Evolutionary conservation across 1,140 invertebrate species (phyloP).

Genomic region (Microvelia longipes): DNA sequence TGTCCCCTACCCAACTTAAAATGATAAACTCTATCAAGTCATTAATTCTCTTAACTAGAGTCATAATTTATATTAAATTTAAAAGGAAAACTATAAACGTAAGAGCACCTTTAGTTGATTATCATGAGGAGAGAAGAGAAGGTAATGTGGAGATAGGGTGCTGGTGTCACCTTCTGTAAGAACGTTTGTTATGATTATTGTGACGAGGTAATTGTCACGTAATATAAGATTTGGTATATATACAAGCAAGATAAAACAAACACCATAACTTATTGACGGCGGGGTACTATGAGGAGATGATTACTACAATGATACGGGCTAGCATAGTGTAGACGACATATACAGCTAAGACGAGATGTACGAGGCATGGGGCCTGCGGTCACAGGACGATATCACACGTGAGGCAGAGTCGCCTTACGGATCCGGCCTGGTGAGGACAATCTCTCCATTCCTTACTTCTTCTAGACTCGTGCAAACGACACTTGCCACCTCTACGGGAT

Average conservation of each 20-base stretch:
- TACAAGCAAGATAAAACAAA: background rate
- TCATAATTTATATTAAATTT: too few species aligned
- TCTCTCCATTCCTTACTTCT: background rate
- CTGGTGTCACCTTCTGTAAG: too few species aligned
- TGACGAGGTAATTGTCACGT: background rate
- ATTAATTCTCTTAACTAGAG: too few species aligned
- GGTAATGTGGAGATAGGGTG: too few species aligned
- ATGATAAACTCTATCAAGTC: too few species aligned
- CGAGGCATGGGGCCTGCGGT: constrained; percentile 1
- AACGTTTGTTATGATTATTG: too few species aligned
- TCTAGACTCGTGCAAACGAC: background rate
- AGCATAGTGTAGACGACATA: background rate
- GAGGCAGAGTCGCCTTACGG: constrained; percentile 11
- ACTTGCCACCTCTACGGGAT: background rate
- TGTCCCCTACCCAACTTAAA: too few species aligned
- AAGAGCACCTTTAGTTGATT: too few species aligned
- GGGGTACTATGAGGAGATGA: background rate
- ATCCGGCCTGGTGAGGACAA: background rate
- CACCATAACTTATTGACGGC: background rate
- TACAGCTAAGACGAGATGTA: too few species aligned
- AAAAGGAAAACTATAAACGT: too few species aligned
- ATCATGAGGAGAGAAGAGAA: too few species aligned
- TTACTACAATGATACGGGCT: background rate
- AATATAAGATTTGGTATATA: too few species aligned
- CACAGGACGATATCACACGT: constrained; percentile 17